Conservation (phyloP, 2,797 vertebrate species). For the Tokudaia muenninki region DNA sequence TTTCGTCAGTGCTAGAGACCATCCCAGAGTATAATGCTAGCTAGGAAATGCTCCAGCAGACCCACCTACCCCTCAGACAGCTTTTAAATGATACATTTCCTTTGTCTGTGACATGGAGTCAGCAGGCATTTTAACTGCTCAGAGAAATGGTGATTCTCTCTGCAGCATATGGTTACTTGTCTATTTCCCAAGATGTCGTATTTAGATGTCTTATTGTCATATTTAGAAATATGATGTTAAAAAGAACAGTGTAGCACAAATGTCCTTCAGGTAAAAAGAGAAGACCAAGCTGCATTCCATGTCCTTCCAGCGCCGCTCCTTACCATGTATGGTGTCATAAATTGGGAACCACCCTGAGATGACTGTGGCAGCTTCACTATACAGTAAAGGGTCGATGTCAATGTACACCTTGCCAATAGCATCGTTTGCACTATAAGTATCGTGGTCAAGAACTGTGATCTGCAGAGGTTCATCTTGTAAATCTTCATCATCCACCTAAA, state of each 20-base stretch:
- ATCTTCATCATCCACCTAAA: constrained; percentile 98
- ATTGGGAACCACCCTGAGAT: constrained; percentile 99
- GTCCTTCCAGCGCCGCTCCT: constrained; percentile 68
- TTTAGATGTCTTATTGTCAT: too few species aligned
- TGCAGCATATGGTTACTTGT: neutral
- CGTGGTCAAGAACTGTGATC: constrained; percentile 98
- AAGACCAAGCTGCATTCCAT: neutral
- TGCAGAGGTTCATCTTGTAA: constrained; percentile 98
- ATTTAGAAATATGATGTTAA: neutral
- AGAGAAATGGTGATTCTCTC: constrained; percentile 1
- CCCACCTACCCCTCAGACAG: neutral
- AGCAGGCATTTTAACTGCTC: constrained; percentile 46
- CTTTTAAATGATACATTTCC: constrained; percentile 57
- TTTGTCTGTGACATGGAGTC: neutral
- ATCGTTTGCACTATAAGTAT: constrained; percentile 99
- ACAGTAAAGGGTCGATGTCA: constrained; percentile 97
- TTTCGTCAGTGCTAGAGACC: neutral
- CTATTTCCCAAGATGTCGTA: neutral
- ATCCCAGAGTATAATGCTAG: neutral
- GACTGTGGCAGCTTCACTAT: constrained; percentile 96
- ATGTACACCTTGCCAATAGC: constrained; percentile 99
- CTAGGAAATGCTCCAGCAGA: neutral
- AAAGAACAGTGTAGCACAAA: neutral
- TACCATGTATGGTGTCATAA: constrained; percentile 99
- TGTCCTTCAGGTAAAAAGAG: constrained; percentile 1